phyloP scores from a whole-genome alignment of 1,140 invertebrate species.

The Bombus waltoni region DNA sequence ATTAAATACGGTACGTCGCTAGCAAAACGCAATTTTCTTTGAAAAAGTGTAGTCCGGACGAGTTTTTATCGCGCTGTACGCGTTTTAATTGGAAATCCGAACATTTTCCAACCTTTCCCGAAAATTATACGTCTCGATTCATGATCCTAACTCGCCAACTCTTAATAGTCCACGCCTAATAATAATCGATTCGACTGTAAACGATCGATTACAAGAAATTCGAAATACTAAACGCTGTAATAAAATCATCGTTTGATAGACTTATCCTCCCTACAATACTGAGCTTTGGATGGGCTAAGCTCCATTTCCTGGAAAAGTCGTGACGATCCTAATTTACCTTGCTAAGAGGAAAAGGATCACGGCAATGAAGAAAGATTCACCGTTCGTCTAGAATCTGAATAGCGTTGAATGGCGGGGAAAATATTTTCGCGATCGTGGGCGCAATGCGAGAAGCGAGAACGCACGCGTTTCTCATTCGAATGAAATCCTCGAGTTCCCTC shows the following conservation, averaged over 20 bases:
- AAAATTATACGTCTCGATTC: too few species aligned
- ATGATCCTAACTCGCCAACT: too few species aligned
- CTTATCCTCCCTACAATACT: background rate
- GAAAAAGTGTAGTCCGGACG: background rate
- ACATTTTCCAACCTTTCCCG: too few species aligned
- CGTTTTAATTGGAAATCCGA: too few species aligned
- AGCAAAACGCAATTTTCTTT: background rate
- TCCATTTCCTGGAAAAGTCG: background rate
- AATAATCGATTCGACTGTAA: too few species aligned
- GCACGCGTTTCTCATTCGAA: constrained; percentile 8
- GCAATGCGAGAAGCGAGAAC: constrained; percentile 32
- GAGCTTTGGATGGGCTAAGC: background rate
- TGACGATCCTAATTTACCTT: background rate
- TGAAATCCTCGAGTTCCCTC: constrained; percentile 39
- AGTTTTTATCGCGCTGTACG: background rate
- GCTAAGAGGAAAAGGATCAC: background rate
- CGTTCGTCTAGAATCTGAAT: background rate
- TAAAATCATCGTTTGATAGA: too few species aligned
- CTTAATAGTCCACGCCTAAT: too few species aligned
- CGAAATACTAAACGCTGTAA: too few species aligned
- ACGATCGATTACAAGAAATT: too few species aligned
- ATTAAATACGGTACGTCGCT: background rate
- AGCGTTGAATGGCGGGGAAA: background rate
- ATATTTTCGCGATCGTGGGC: constrained; percentile 17
- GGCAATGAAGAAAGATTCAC: background rate